Conservation (phyloP, 2,113 vertebrate species). For the Taxidea taxus region DNA sequence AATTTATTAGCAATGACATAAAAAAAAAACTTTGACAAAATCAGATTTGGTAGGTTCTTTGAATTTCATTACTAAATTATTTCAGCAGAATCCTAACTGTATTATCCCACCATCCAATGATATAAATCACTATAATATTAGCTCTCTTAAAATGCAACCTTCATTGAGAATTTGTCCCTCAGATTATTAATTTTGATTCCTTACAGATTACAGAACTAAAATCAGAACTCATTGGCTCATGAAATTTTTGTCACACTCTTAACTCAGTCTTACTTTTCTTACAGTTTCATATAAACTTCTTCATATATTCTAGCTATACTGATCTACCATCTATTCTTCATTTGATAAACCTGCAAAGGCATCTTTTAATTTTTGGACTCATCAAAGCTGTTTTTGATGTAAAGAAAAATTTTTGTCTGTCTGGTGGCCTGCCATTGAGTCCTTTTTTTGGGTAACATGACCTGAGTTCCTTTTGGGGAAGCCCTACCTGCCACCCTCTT, state of each 20-base stretch:
- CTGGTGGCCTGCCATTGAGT: background rate
- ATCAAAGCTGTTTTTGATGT: background rate
- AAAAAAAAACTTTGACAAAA: background rate
- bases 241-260: background rate
- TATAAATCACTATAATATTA: background rate
- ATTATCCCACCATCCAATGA: background rate
- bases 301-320: background rate
- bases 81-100: background rate
- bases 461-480: background rate
- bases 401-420: background rate
- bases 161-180: background rate
- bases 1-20: background rate
- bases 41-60: background rate
- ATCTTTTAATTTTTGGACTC: background rate
- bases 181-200: background rate
- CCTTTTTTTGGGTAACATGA: background rate
- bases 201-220: background rate
- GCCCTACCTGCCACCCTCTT: background rate
- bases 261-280: background rate
- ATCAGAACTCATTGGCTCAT: background rate
- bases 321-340: background rate
- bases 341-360: background rate
- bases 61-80: background rate
- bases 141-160: background rate
- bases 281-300: background rate